Evolutionary conservation across 2,888 invertebrate genomes (phyloP), one percentile per base, ranked within the genome.

Genomic region (Phoronis australis): DNA sequence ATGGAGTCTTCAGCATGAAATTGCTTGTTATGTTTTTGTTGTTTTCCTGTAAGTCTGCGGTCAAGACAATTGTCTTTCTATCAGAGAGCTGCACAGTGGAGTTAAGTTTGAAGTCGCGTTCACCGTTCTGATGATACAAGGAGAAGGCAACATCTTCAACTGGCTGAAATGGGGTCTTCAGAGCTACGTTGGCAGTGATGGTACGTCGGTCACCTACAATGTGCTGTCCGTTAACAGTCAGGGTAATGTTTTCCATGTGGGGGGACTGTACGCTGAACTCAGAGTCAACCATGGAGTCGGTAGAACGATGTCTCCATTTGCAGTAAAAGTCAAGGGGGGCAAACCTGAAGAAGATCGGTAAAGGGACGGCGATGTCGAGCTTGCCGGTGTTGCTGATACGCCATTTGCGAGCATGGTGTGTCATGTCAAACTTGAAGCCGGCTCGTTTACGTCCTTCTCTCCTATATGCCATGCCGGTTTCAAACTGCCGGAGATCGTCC

Each of bases 301-400:
- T 52, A 43, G 56, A 57, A 9, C 45, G 47, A 48, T 66, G 66
- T 39, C 56, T 42, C 68, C 68, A 67, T 4, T 31, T 55, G 6
- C 57, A 48, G 25, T 41, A 45, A 9, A 62, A 23, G 21, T 21
- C 31, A 15, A 37, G 9, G n/a, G n/a, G n/a, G n/a, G n/a, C n/a
- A n/a, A n/a, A n/a, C n/a, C n/a, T n/a, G n/a, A n/a, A n/a, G n/a
- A 22, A 24, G 4, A 42, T 48, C n/a, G 55, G 51, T 26, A 51
- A 42, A 42, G 65, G 64, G 15, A 55, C 48, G 18, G 31, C 41
- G 2, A 68, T n/a, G 1, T 12, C 48, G 5, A 67, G 37, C 6
- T 59, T 51, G 2, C 67, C 67, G 35, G 50, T 60, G 47, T 59
- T 65, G 37, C 51, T 51, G 1, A 64, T 6, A 15, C 9, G 15